phyloP scores from a whole-genome alignment of 2,888 invertebrate species.

The Drosophila testacea region DNA sequence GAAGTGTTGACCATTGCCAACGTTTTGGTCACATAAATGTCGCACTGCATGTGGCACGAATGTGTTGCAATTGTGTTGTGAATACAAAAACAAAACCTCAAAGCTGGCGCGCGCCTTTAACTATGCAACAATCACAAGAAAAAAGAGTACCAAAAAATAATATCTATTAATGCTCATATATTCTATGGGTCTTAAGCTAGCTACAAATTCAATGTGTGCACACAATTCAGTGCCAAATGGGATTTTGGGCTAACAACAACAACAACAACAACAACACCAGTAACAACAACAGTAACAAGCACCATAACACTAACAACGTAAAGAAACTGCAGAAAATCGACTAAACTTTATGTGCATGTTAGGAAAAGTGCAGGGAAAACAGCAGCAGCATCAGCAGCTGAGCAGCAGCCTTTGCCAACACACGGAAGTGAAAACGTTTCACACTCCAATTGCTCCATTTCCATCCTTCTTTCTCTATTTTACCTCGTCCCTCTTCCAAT shows the following conservation, averaged over 20 bases:
- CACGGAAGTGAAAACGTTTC: constrained; percentile 81
- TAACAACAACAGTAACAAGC: constrained; percentile 28
- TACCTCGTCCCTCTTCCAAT: background rate
- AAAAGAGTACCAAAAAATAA: constrained; percentile 34
- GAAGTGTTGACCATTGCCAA: constrained; percentile 50
- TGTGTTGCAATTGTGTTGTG: constrained; percentile 63
- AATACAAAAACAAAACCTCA: constrained; percentile 10
- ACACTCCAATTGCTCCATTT: constrained; percentile 74
- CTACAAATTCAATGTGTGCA: constrained; percentile 77
- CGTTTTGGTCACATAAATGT: constrained; percentile 64
- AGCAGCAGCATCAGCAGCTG: constrained; percentile 9
- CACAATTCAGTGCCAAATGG: constrained; percentile 78
- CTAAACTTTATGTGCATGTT: constrained; percentile 74
- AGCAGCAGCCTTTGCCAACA: constrained; percentile 45
- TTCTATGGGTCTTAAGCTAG: constrained; percentile 62
- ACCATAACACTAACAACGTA: too few relatives aligned
- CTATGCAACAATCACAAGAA: constrained; percentile 38
- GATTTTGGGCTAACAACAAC: constrained; percentile 65
- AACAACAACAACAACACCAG: constrained; percentile 32
- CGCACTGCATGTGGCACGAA: constrained; percentile 68
- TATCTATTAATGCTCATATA: constrained; percentile 73
- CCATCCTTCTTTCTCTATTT: background rate
- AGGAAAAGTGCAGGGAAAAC: constrained; percentile 62
- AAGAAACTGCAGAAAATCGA: constrained; percentile 60
- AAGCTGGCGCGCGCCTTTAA: constrained; percentile 16